These are phyloP conservation scores for Limulus polyphemus DNA, from an alignment of 2,888 invertebrate species.

Conservation along the genomic window DNA sequence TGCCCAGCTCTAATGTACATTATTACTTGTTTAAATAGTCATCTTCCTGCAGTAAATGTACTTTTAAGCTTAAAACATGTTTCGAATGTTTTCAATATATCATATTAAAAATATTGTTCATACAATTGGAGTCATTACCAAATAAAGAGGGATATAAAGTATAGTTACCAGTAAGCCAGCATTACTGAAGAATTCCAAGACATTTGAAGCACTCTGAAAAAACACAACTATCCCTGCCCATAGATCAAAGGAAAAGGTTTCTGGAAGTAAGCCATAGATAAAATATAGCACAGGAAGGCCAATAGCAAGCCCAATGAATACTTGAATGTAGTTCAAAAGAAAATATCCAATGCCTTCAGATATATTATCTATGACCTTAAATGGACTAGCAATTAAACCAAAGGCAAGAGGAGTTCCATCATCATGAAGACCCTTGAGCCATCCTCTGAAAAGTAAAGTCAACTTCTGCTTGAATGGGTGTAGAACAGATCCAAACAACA, in stretches of 20 bases:
- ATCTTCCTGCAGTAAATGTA: too few species aligned
- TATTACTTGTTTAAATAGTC: too few species aligned
- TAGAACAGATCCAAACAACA: conserved; percentile 90
- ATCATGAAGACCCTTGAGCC: conserved; percentile 46
- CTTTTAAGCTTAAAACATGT: too few species aligned
- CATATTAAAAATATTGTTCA: too few species aligned
- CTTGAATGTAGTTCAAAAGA: conserved; percentile 53
- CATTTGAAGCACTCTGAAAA: conserved; percentile 12
- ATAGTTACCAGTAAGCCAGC: conserved; percentile 16
- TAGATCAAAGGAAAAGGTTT: conserved; percentile 45
- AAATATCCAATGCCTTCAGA: conserved; percentile 61
- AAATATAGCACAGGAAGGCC: conserved; percentile 45
- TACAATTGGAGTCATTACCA: too few species aligned
- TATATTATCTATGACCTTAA: conserved; percentile 58
- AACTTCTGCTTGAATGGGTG: conserved; percentile 82
- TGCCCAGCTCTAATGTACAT: too few species aligned
- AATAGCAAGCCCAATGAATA: conserved; percentile 42
- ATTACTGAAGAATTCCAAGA: conserved; percentile 17
- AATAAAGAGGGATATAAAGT: background rate
- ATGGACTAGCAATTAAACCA: conserved; percentile 45
- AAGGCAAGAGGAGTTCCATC: conserved; percentile 40
- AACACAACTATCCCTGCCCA: conserved; percentile 41
- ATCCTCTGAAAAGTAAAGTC: conserved; percentile 58
- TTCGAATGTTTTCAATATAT: too few species aligned
- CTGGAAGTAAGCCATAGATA: conserved; percentile 59